Evolutionary conservation across 2,888 invertebrate species (phyloP), one percentile per base, ranked within the genome.

Genomic region (Cryptus viduatorius): DNA sequence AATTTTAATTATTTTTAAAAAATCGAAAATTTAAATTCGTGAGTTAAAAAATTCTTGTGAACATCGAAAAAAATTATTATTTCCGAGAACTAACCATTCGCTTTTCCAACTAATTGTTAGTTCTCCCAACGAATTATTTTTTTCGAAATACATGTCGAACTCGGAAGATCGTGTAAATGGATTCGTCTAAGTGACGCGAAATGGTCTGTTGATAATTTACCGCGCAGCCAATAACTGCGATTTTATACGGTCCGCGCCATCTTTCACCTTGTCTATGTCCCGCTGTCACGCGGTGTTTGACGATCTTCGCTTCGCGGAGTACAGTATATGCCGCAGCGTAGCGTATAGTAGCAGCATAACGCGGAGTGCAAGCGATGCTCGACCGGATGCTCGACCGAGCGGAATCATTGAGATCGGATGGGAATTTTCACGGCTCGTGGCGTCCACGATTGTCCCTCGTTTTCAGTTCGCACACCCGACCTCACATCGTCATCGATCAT

Each of bases 391-490:
- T 50, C 79, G 79, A 79, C 83, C 71, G 71, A 83, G 83, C 67
- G 71, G 83, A 83, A 83, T 83, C 83, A 83, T 83, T 72, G 83
- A 79, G 76, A 79, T 76, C 79, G 76, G 65, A 79, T 76, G 79
- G 56, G 67, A 83, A 76, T 80, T 83, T 83, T 83, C 83, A 83
- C 83, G 76, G 79, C 59, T 83, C 79, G 83, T 76, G 79, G 72
- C 79, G 76, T 80, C n/a, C 79, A 44, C 67, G 67, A 83, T 83
- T 83, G 79, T 80, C 71, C 71, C 72, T 50, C 67, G 48, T 76
- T 79, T 83, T 56, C 48, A 82, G 67, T 29, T 16, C 67, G 44
- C 68, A 61, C 73, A 44, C 50, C 61, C 61, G 44, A 73, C 19
- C 61, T 53, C 59, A 59, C 61, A 44, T 31, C 72, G 44, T 67